Percentiles rank a stretch among this genome's conserved stretches.
Conservation (phyloP, 2,888 invertebrate genomes). For the Meganola albula region DNA sequence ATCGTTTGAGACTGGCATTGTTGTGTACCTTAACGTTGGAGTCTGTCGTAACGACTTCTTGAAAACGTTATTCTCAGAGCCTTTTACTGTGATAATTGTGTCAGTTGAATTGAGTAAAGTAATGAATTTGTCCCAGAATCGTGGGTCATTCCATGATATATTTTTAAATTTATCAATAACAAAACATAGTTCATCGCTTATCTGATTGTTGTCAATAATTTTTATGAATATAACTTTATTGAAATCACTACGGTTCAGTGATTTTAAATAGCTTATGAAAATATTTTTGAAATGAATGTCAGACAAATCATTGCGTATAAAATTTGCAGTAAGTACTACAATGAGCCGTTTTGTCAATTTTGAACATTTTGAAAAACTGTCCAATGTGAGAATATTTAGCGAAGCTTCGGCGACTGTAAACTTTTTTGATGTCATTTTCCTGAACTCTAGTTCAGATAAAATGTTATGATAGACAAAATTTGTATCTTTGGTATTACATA, state of each 20-base stretch:
- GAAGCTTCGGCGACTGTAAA: slow-evolving; percentile 81
- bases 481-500: slow-evolving; percentile 90
- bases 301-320: slow-evolving; percentile 66
- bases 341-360: slow-evolving; percentile 72
- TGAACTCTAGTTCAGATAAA: slow-evolving; percentile 83
- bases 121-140: slow-evolving; percentile 91
- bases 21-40: slow-evolving; percentile 74
- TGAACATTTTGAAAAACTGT: slow-evolving; percentile 66
- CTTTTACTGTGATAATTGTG: slow-evolving; percentile 71
- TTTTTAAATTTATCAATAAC: slow-evolving; percentile 78
- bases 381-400: slow-evolving; percentile 78
- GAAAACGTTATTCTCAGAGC: slow-evolving; percentile 68
- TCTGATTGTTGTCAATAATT: slow-evolving; percentile 67
- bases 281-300: slow-evolving; percentile 72
- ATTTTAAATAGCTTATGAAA: slow-evolving; percentile 70
- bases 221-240: slow-evolving; percentile 71
- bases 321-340: slow-evolving; percentile 79
- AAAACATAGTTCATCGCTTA: slow-evolving; percentile 66
- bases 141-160: slow-evolving; percentile 85
- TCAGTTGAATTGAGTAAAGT: slow-evolving; percentile 85
- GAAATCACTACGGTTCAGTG: slow-evolving; percentile 63
- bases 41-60: slow-evolving; percentile 70
- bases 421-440: slow-evolving; percentile 84
- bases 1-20: slow-evolving; percentile 75
- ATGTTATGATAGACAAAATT: slow-evolving; percentile 82